Percentiles rank a stretch among this genome's conserved stretches.
These are phyloP conservation scores for Platycnemis pennipes DNA, from an alignment of 2,888 invertebrate genomes.

Conservation along the genomic window DNA sequence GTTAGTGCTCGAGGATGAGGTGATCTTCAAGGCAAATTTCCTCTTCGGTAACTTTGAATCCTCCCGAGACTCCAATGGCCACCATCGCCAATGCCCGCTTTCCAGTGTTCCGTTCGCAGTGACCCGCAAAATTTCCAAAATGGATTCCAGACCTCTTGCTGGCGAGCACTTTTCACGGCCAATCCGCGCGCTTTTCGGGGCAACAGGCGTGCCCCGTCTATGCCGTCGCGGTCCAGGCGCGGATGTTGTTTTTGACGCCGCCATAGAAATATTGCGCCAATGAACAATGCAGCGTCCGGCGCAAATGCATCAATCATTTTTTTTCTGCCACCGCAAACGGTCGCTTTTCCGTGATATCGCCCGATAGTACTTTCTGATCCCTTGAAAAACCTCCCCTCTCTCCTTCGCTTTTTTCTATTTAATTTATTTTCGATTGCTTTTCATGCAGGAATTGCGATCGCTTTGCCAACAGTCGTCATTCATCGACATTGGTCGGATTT, in stretches of 20 bases:
- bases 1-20: not conserved
- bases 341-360: not conserved
- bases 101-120: not conserved
- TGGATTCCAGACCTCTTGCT: not conserved
- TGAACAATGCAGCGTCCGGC: conserved; percentile 27
- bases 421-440: no score
- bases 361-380: not conserved
- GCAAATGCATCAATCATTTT: conserved; percentile 32
- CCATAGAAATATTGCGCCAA: conserved; percentile 20
- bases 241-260: not conserved
- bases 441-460: not conserved
- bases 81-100: not conserved
- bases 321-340: not conserved
- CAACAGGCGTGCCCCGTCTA: not conserved
- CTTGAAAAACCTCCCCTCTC: not conserved
- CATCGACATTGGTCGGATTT: not conserved
- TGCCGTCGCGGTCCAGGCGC: not conserved
- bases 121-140: not conserved
- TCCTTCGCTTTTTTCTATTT: not conserved
- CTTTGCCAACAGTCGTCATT: not conserved
- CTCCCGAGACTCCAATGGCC: not conserved
- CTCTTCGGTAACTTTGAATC: not conserved
- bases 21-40: not conserved
- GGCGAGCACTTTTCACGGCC: not conserved
- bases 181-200: not conserved